phyloP scores from a whole-genome alignment of 2,888 invertebrate genomes.

The Clepsis dumicolana region DNA sequence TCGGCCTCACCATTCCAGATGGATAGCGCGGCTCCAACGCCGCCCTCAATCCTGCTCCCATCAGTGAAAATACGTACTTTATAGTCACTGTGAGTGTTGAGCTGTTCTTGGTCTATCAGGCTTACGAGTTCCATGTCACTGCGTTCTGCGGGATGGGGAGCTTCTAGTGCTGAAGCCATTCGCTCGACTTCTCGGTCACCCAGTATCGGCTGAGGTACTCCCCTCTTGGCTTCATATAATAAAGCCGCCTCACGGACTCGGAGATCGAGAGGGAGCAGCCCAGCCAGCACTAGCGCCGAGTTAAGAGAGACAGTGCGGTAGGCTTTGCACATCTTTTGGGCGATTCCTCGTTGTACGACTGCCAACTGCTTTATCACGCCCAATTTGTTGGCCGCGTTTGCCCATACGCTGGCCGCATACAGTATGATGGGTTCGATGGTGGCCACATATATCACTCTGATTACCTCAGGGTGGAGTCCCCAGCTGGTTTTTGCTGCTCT shows the following conservation, averaged over 20 bases:
- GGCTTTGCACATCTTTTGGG: conserved; percentile 41
- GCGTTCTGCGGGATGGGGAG: not conserved
- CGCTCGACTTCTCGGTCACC: not conserved
- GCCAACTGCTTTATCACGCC: conserved; percentile 25
- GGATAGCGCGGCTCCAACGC: too few species aligned
- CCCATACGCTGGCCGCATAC: conserved; percentile 34
- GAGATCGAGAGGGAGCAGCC: not conserved
- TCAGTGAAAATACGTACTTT: too few species aligned
- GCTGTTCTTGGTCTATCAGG: too few species aligned
- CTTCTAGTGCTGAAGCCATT: not conserved
- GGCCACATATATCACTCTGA: conserved; percentile 19
- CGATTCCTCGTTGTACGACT: conserved; percentile 41
- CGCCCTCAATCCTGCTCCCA: too few species aligned
- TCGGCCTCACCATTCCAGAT: too few species aligned
- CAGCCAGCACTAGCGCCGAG: not conserved
- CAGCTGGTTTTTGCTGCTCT: too few species aligned
- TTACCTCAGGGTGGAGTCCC: too few species aligned
- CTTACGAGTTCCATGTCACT: too few species aligned
- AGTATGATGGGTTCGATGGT: conserved; percentile 24
- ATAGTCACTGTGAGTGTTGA: too few species aligned
- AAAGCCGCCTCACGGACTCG: not conserved
- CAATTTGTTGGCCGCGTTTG: conserved; percentile 14
- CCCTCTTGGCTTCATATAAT: not conserved
- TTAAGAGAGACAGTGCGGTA: too few species aligned
- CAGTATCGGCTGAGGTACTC: not conserved